Evolutionary conservation across 1,140 invertebrate genomes (phyloP), one percentile per base, ranked within the genome.

Genomic region (Lepeophtheirus salmonis): DNA sequence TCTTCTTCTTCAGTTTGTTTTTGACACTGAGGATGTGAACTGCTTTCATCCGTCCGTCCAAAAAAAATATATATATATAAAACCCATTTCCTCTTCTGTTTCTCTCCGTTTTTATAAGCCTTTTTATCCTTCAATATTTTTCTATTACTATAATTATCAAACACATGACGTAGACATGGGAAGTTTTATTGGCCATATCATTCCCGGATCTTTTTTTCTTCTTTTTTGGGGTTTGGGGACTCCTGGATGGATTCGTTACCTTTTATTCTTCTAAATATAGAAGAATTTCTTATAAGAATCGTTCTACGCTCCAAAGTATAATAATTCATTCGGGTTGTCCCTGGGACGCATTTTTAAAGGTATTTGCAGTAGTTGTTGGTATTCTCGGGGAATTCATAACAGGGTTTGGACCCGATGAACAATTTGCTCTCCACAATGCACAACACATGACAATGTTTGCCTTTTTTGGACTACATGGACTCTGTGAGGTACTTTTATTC

Each of bases 401-500:
- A 0, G 71, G 66, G 4, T 67, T 69, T 54, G 22, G 52, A 17
- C 50, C 62, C 3, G 65, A 67, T 4, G 58, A 63, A 20, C 70
- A 71, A 59, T 63, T 64, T 1, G 57, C 65, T 49, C 61, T 70
- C 48, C 68, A 66, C 4, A 75, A 76, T 67, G 69, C 68, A 14
- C 76, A 77, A 62, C 75, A 77, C 64, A 73, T 74, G 20, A 76
- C 74, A 0, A 77, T 77, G 74, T 77, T 70, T 64, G 71, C 74
- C 63, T 73, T 73, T 61, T 76, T 77, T 63, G 70, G 71, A 14
- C 50, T 77, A 6, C 70, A 69, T 22, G 73, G 71, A 23, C 62
- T 75, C 0, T 58, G 74, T 13, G 75, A 77, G 53, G 63, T 76
- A 2, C 24, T 71, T 1, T 65, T 67, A 56, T 69, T 68, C 63